phyloP scores from a whole-genome alignment of 2,797 vertebrate genomes.

The Cirrhinus molitorella region DNA sequence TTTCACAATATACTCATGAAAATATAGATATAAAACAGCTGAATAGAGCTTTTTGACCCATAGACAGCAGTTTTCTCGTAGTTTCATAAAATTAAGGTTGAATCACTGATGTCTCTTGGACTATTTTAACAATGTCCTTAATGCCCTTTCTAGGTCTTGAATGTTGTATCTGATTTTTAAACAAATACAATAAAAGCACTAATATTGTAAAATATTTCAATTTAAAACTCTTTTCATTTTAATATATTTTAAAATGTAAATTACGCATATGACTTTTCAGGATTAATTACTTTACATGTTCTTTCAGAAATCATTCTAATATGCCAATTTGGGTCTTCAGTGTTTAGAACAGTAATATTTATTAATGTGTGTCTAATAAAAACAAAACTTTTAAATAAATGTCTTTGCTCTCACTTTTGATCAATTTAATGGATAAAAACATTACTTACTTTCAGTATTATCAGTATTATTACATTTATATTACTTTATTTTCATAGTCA shows the following conservation, averaged over 20 bases:
- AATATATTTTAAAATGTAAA: neutral
- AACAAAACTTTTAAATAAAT: too few relatives aligned
- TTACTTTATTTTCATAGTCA: neutral
- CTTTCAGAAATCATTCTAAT: neutral
- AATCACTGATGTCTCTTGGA: too few relatives aligned
- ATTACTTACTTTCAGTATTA: neutral
- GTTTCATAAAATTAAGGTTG: too few relatives aligned
- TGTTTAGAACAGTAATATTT: too few relatives aligned
- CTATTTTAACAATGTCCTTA: too few relatives aligned
- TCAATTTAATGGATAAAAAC: neutral
- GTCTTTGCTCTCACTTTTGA: neutral
- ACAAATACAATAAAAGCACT: neutral
- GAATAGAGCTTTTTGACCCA: too few relatives aligned
- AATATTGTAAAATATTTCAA: neutral
- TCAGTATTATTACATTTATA: neutral
- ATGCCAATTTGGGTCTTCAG: neutral
- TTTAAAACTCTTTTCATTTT: slow-evolving; percentile 2
- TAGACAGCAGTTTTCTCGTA: too few relatives aligned
- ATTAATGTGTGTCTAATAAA: too few relatives aligned
- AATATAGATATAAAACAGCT: neutral
- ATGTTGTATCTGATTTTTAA: too few relatives aligned
- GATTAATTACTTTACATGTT: neutral
- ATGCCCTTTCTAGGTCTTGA: too few relatives aligned
- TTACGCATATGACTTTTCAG: neutral
- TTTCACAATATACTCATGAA: neutral